Evolutionary conservation across 2,888 invertebrate species (phyloP).

Genomic region (Melikaiella ostensackeni): DNA sequence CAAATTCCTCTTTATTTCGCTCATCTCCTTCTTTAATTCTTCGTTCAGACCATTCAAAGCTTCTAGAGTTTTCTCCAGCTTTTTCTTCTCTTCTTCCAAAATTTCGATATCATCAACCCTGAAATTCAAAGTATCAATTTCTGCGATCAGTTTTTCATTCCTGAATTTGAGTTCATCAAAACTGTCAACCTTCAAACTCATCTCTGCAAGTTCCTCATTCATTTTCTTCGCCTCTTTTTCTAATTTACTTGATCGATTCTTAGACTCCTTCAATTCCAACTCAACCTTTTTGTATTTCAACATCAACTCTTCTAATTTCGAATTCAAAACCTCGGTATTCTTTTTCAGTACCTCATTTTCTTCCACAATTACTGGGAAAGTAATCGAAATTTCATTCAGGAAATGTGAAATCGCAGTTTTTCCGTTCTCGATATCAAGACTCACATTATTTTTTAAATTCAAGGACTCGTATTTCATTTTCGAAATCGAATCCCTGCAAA

Average conservation of each 20-base stretch:
- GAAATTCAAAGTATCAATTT: slow-evolving; percentile 64
- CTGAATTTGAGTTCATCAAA: slow-evolving; percentile 54
- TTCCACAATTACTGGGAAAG: slow-evolving; percentile 40
- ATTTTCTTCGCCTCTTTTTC: slow-evolving; percentile 49
- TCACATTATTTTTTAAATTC: slow-evolving; percentile 55
- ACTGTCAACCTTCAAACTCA: slow-evolving; percentile 49
- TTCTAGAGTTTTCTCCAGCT: slow-evolving; percentile 38
- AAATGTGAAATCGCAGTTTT: slow-evolving; percentile 51
- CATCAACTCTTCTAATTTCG: slow-evolving; percentile 45
- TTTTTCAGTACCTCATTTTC: slow-evolving; percentile 43
- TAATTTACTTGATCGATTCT: slow-evolving; percentile 41
- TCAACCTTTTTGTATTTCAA: slow-evolving; percentile 34
- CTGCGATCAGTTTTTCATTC: slow-evolving; percentile 63
- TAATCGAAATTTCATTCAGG: slow-evolving; percentile 45
- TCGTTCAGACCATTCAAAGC: slow-evolving; percentile 46
- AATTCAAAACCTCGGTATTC: slow-evolving; percentile 34
- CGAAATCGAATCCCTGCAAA: slow-evolving; percentile 55
- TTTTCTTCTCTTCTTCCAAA: slow-evolving; percentile 49
- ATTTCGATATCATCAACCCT: slow-evolving; percentile 60
- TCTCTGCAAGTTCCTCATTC: slow-evolving; percentile 50
- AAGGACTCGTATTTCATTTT: slow-evolving; percentile 60
- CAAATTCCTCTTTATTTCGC: slow-evolving; percentile 55
- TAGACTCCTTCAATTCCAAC: slow-evolving; percentile 43
- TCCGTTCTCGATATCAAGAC: slow-evolving; percentile 48
- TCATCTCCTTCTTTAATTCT: slow-evolving; percentile 39